Evolutionary conservation across 2,113 vertebrate genomes (phyloP).

Genomic region (Fukomys damarensis): DNA sequence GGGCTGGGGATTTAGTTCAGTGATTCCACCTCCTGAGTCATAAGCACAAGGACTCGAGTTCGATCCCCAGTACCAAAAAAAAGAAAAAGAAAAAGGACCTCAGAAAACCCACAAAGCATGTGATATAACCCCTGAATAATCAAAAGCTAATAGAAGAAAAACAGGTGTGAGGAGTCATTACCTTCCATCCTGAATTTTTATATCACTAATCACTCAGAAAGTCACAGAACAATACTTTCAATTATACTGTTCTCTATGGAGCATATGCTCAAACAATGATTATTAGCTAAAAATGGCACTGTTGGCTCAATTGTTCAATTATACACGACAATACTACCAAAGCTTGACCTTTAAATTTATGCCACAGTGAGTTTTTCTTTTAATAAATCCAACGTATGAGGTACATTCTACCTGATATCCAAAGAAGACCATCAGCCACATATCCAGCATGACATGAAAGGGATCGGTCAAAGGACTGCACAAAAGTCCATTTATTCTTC

Average conservation of each 20-base stretch:
- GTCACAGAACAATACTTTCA: conserved; percentile 28
- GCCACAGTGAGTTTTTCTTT: background rate
- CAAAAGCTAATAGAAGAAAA: conserved; percentile 3
- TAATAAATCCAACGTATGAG: conserved; percentile 76
- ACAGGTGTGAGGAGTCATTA: background rate
- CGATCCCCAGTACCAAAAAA: no score
- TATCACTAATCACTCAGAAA: conserved; percentile 19
- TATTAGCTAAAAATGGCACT: background rate
- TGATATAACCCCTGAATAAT: background rate
- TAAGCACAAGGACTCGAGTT: no score
- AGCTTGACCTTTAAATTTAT: background rate
- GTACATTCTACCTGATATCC: conserved; percentile 96
- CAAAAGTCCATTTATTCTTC: conserved; percentile 98
- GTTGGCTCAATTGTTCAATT: background rate
- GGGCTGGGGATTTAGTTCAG: no score
- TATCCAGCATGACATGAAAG: conserved; percentile 97
- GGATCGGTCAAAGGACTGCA: conserved; percentile 96
- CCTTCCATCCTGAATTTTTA: conserved; percentile 54
- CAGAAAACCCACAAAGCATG: background rate
- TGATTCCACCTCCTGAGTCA: no score
- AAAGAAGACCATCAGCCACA: conserved; percentile 96
- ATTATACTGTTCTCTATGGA: background rate
- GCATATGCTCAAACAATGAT: background rate
- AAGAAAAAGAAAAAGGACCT: conserved; percentile 41
- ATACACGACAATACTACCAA: background rate